Conservation (phyloP, 2,888 invertebrate genomes). For the Teleiodes luculella region DNA sequence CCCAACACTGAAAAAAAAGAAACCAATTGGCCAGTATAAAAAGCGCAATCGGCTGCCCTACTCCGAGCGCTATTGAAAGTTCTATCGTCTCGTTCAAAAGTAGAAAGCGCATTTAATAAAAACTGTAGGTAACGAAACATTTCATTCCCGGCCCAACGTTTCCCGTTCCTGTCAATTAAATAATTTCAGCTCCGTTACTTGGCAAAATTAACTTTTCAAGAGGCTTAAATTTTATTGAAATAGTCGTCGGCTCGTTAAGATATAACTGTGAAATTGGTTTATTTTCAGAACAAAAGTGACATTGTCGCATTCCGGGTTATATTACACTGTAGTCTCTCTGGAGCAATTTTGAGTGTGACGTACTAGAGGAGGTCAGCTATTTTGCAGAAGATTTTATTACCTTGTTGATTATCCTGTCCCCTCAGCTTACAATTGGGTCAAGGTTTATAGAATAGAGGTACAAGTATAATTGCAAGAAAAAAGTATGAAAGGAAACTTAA, state of each 20-base stretch:
- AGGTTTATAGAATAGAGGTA: no score
- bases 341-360: background rate
- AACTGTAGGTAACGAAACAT: constrained; percentile 3
- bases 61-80: constrained; percentile 2
- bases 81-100: constrained; percentile 6
- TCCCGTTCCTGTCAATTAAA: constrained; percentile 4
- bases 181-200: constrained; percentile 10
- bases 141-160: background rate
- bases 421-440: constrained; percentile 9
- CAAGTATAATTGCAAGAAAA: no score
- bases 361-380: background rate
- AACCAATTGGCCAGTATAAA: constrained; percentile 22
- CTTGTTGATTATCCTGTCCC: constrained; percentile 10
- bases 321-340: background rate
- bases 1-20: constrained; percentile 40
- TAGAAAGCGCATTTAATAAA: constrained; percentile 6
- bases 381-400: constrained; percentile 8
- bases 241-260: background rate
- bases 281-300: background rate
- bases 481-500: no score
- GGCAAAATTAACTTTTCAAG: background rate
- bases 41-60: constrained; percentile 8
- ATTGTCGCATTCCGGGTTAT: background rate
- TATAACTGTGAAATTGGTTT: background rate
- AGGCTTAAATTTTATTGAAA: background rate